Evolutionary conservation across 2,113 vertebrate genomes (phyloP).

Genomic region (Mugil cephalus): DNA sequence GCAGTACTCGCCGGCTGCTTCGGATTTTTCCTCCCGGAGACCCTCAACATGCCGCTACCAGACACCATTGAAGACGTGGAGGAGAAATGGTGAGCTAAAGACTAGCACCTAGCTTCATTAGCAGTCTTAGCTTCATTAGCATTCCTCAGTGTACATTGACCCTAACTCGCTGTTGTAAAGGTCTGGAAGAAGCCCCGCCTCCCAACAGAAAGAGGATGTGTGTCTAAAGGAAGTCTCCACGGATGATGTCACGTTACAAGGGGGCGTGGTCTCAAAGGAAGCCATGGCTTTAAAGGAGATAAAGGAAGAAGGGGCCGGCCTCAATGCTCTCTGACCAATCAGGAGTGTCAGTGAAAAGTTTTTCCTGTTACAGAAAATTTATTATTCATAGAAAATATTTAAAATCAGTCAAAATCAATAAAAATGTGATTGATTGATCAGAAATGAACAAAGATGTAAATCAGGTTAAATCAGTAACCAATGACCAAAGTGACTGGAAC

Average conservation of each 20-base stretch:
- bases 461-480: background rate
- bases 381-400: too few relatives aligned
- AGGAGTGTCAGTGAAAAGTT: background rate
- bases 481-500: background rate
- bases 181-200: slow-evolving; percentile 16
- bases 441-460: too few relatives aligned
- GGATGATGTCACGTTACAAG: too few relatives aligned
- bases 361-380: background rate
- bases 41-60: slow-evolving; percentile 85
- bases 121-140: background rate
- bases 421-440: background rate
- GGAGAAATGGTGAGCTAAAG: slow-evolving; percentile 66
- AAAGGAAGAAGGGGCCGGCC: too few relatives aligned
- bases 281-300: too few relatives aligned
- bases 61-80: slow-evolving; percentile 92
- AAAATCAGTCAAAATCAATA: too few relatives aligned
- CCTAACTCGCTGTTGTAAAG: slow-evolving; percentile 27
- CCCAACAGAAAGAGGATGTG: background rate
- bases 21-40: slow-evolving; percentile 88
- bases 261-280: background rate
- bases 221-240: background rate
- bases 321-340: slow-evolving; percentile 60
- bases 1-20: slow-evolving; percentile 82
- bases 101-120: slow-evolving; percentile 2
- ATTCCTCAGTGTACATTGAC: too few relatives aligned